Percentiles rank a stretch among this genome's conserved stretches.
phyloP scores from a whole-genome alignment of 2,888 invertebrate genomes.

The Parthenolecanium corni region DNA sequence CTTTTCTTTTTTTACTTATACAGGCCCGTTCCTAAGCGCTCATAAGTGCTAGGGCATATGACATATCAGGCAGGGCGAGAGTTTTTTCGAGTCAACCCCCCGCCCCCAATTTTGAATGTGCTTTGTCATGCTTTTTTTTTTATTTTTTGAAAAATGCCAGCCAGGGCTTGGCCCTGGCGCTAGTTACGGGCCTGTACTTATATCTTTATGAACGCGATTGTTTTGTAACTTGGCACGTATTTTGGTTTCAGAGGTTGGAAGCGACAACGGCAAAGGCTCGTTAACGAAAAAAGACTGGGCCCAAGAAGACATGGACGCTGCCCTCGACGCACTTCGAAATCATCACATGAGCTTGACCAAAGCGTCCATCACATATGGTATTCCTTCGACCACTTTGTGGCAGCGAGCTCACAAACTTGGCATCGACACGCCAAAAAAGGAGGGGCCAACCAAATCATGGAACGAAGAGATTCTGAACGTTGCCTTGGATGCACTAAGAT shows the following conservation, averaged over 20 bases:
- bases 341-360: conserved; percentile 84
- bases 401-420: conserved; percentile 59
- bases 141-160: too few species aligned
- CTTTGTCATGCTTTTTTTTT: too few species aligned
- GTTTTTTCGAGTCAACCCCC: too few species aligned
- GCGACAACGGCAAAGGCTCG: conserved; percentile 28
- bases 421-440: conserved; percentile 84
- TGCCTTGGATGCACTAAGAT: conserved; percentile 68
- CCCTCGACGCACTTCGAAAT: conserved; percentile 70
- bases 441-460: conserved; percentile 77
- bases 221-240: too few species aligned
- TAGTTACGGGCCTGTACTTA: too few species aligned
- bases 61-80: too few species aligned
- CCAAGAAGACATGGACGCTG: conserved; percentile 79
- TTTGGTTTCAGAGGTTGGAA: conserved; percentile 32
- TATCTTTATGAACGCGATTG: too few species aligned
- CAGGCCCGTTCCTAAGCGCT: too few species aligned
- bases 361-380: conserved; percentile 72
- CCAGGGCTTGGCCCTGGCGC: too few species aligned
- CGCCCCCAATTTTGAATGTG: too few species aligned
- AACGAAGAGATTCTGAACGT: conserved; percentile 70
- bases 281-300: conserved; percentile 61
- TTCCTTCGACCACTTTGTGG: conserved; percentile 83
- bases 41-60: too few species aligned
- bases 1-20: too few species aligned